Percentiles rank a stretch among this genome's conserved stretches.
Conservation (phyloP, 2,797 vertebrate genomes). For the Semaprochilodus insignis region DNA sequence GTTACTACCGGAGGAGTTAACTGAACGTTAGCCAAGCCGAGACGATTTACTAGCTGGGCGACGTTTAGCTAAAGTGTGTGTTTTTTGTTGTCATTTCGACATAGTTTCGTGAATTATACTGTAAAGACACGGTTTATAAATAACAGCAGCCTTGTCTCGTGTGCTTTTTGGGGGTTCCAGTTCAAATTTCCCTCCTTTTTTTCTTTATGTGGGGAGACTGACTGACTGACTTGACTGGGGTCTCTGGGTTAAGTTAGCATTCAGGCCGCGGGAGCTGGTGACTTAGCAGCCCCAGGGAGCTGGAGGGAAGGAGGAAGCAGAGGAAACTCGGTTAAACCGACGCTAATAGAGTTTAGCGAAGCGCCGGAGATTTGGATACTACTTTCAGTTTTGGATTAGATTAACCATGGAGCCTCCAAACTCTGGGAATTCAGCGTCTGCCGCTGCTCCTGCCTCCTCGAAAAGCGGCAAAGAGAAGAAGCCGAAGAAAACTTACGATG, state of each 20-base stretch:
- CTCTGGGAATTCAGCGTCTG: conserved; percentile 75
- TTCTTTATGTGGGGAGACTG: conserved; percentile 19
- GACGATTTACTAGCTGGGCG: neutral
- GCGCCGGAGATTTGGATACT: conserved; percentile 29
- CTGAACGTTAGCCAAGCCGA: neutral
- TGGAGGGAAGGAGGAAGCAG: neutral
- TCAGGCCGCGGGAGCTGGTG: conserved; percentile 41
- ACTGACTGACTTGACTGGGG: neutral
- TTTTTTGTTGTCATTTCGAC: neutral
- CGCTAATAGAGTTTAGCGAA: neutral
- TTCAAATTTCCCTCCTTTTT: conserved; percentile 83
- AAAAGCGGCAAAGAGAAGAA: conserved; percentile 82
- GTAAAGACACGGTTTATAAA: neutral
- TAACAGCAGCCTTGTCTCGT: too few relatives aligned
- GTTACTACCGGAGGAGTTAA: neutral
- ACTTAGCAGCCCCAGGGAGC: neutral
- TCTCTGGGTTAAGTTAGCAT: neutral
- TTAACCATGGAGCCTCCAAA: conserved; percentile 74
- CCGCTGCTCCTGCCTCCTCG: conserved; percentile 60
- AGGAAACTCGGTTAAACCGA: neutral
- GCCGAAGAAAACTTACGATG: conserved; percentile 79
- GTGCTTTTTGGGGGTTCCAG: conserved; percentile 21
- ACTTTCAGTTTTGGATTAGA: neutral
- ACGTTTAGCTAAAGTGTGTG: neutral
- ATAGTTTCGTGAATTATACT: neutral